Evolutionary conservation across 1,140 invertebrate species (phyloP).

Genomic region (Drosophila arawakana): DNA sequence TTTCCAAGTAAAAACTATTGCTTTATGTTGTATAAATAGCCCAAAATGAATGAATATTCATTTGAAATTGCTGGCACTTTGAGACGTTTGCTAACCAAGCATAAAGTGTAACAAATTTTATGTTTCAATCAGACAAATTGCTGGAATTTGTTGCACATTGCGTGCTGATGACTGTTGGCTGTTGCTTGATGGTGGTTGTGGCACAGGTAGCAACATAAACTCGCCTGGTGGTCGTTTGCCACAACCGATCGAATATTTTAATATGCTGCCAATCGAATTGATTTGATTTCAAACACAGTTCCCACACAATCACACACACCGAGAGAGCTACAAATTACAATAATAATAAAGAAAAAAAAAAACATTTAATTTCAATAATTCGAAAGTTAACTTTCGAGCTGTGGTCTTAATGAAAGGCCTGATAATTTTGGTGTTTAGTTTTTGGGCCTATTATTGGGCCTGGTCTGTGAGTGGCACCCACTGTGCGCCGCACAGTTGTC

Average conservation of each 20-base stretch:
- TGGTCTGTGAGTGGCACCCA: conserved; percentile 53
- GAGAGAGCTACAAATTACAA: conserved; percentile 38
- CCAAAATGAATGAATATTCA: not conserved
- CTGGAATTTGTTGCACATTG: conserved; percentile 29
- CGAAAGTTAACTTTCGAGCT: conserved; percentile 66
- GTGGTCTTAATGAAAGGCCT: conserved; percentile 53
- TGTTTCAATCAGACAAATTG: conserved; percentile 61
- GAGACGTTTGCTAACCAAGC: conserved; percentile 43
- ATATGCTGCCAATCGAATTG: conserved; percentile 78
- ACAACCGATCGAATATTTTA: conserved; percentile 77
- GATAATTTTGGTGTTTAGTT: conserved; percentile 40
- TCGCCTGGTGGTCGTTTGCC: conserved; percentile 65
- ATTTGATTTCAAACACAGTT: conserved; percentile 59
- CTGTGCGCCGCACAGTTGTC: conserved; percentile 51
- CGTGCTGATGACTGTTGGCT: not conserved
- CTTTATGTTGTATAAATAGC: conserved; percentile 42
- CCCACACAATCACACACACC: conserved; percentile 39
- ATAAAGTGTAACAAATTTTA: conserved; percentile 60
- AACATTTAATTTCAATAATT: conserved; percentile 80
- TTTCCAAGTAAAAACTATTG: conserved; percentile 63
- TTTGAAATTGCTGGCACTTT: not conserved
- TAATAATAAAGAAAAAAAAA: conserved; percentile 66
- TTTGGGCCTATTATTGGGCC: conserved; percentile 23
- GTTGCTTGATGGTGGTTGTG: not conserved
- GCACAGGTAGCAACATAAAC: conserved; percentile 13